Conservation (phyloP, 2,797 vertebrate species). For the Mormyrops boulengeri region DNA sequence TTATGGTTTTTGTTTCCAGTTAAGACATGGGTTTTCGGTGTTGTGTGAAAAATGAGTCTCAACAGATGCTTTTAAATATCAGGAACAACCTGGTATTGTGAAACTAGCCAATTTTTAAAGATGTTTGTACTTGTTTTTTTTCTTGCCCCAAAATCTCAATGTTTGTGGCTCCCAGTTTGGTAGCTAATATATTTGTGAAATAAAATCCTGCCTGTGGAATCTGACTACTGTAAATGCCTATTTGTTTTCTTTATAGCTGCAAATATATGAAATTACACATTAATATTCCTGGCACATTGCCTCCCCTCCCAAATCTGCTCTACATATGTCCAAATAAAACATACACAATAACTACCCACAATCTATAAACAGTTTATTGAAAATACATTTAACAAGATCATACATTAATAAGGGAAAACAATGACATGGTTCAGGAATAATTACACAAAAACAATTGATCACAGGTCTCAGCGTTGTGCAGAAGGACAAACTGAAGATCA, state of each 20-base stretch:
- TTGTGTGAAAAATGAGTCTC: not conserved
- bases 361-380: conserved; percentile 50
- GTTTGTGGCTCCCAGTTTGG: conserved; percentile 13
- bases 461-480: not conserved
- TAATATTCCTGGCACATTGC: not conserved
- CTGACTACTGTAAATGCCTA: not conserved
- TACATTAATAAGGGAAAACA: conserved; percentile 25
- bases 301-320: not conserved
- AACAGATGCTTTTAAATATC: not conserved
- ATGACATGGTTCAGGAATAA: conserved; percentile 37
- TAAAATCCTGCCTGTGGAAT: conserved; percentile 26
- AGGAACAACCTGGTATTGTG: not conserved
- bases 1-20: not conserved
- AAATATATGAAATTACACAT: not conserved
- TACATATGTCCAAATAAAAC: not conserved
- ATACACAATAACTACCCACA: not conserved
- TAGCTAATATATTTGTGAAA: conserved; percentile 26
- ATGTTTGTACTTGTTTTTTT: conserved; percentile 18
- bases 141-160: not conserved
- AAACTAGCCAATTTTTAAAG: not conserved
- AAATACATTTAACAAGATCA: conserved; percentile 35
- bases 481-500: conserved; percentile 23
- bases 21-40: not conserved
- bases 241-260: not conserved
- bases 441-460: conserved; percentile 23